Conservation (phyloP, 1,140 invertebrate genomes). For the Lordiphosa clarofinis region DNA sequence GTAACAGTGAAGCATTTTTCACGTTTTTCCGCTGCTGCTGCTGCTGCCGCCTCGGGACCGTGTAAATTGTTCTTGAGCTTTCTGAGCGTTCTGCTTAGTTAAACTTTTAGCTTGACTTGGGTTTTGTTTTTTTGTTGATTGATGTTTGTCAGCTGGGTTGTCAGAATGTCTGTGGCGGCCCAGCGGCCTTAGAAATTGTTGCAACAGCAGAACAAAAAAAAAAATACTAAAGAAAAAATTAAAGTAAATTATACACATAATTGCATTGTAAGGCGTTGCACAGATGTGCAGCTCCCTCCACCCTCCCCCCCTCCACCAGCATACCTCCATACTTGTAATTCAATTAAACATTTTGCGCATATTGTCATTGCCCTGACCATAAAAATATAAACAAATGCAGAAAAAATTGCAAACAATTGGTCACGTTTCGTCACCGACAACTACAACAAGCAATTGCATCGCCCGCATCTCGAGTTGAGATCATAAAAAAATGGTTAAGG, state of each 20-base stretch:
- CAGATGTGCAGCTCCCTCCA: constrained; percentile 42
- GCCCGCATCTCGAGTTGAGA: constrained; percentile 47
- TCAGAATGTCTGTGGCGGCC: constrained; percentile 18
- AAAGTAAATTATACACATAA: constrained; percentile 71
- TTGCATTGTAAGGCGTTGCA: constrained; percentile 24
- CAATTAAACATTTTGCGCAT: constrained; percentile 68
- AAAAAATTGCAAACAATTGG: constrained; percentile 45
- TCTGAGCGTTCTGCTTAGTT: constrained; percentile 67
- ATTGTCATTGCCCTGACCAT: constrained; percentile 24
- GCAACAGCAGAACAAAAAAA: constrained; percentile 30
- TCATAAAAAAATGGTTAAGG: constrained; percentile 53
- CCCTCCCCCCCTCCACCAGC: too few relatives aligned
- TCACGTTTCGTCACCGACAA: constrained; percentile 62
- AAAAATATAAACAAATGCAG: constrained; percentile 34
- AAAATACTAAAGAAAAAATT: constrained; percentile 43
- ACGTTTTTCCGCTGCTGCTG: constrained; percentile 51
- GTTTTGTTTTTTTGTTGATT: constrained; percentile 46
- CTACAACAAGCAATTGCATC: constrained; percentile 24
- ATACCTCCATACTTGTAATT: constrained; percentile 44
- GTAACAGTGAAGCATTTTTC: constrained; percentile 52
- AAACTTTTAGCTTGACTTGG: constrained; percentile 38
- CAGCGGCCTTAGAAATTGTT: constrained; percentile 50
- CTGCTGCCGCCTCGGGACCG: constrained; percentile 14
- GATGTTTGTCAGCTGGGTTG: constrained; percentile 67
- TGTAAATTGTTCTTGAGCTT: constrained; percentile 61